Conservation (phyloP, 2,888 invertebrate genomes). For the Dasypogon diadema region DNA sequence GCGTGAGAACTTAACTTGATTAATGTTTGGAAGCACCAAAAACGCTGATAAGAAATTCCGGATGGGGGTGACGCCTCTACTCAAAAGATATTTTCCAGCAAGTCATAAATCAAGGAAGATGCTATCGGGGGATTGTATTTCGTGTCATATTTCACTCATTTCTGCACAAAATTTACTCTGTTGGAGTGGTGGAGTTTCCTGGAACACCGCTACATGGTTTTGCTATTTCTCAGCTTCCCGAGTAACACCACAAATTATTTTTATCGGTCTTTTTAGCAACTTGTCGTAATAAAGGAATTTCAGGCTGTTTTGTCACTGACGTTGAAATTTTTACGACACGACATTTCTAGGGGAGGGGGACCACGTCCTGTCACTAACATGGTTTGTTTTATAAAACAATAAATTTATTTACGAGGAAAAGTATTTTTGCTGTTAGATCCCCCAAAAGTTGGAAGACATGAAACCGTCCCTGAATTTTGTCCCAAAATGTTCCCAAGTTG, state of each 20-base stretch:
- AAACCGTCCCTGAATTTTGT: no score
- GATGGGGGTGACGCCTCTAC: not conserved
- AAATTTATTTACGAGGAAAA: no score
- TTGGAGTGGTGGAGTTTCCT: not conserved
- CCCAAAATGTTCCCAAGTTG: no score
- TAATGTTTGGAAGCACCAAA: slow-evolving; percentile 15
- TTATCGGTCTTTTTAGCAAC: slow-evolving; percentile 6
- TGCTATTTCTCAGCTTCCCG: slow-evolving; percentile 26
- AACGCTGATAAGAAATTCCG: slow-evolving; percentile 6
- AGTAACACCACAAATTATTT: slow-evolving; percentile 24
- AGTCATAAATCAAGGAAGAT: slow-evolving; percentile 41
- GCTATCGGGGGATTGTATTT: slow-evolving; percentile 35
- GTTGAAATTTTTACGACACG: not conserved
- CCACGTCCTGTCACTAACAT: not conserved
- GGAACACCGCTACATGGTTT: slow-evolving; percentile 36
- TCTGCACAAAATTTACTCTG: not conserved
- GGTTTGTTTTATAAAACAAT: no score
- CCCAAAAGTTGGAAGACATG: no score
- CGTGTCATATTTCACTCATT: slow-evolving; percentile 45
- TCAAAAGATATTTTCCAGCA: slow-evolving; percentile 13
- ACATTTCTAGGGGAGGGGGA: not conserved
- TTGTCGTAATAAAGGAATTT: slow-evolving; percentile 36
- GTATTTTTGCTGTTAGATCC: no score
- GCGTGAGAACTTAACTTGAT: slow-evolving; percentile 36
- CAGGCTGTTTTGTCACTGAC: not conserved